Evolutionary conservation across 2,113 vertebrate species (phyloP).

Genomic region (Callospermophilus lateralis): DNA sequence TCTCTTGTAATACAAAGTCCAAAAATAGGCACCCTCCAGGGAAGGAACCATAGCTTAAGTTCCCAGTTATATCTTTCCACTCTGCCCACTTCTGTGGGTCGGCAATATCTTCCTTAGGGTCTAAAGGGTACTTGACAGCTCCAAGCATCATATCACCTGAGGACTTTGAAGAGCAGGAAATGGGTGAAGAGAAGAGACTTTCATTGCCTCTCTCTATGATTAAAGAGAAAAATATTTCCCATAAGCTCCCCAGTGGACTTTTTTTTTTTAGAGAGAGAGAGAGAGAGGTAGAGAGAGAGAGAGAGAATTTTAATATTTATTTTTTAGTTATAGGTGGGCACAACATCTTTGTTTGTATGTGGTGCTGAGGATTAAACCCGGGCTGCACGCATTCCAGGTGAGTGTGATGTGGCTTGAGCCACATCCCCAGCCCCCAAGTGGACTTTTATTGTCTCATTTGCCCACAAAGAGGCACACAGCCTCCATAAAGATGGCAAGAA

Average conservation of each 20-base stretch:
- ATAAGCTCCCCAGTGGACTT: not conserved
- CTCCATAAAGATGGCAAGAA: not conserved
- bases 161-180: constrained; percentile 25
- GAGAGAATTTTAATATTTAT: too few species aligned
- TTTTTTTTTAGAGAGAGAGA: too few species aligned
- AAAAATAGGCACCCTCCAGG: not conserved
- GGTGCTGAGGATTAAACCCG: too few species aligned
- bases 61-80: not conserved
- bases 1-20: not conserved
- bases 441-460: not conserved
- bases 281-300: too few species aligned
- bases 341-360: too few species aligned
- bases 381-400: too few species aligned
- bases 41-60: not conserved
- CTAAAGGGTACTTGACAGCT: not conserved
- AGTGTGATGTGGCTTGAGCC: too few species aligned
- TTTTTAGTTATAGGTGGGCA: too few species aligned
- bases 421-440: not conserved
- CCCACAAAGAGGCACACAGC: not conserved
- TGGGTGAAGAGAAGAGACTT: constrained; percentile 9
- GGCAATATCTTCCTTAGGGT: not conserved
- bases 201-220: not conserved
- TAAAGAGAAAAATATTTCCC: not conserved
- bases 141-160: not conserved
- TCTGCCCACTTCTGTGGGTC: not conserved